Conservation (phyloP, 2,113 vertebrate genomes). For the Callospermophilus lateralis region DNA sequence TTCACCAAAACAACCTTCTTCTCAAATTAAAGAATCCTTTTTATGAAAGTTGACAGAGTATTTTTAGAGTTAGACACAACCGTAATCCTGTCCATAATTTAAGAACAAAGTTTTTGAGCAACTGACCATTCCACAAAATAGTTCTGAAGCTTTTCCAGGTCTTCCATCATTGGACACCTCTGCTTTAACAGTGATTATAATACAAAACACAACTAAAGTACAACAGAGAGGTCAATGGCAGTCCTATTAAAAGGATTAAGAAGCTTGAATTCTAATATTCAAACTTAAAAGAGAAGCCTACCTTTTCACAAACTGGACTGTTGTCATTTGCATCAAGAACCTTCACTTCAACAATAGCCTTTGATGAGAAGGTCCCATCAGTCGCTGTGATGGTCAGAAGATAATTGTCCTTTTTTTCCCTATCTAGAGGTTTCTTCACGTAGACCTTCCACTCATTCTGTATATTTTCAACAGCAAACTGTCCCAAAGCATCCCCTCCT, state of each 20-base stretch:
- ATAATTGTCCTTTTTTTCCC: slow-evolving; percentile 96
- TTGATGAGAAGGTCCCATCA: slow-evolving; percentile 96
- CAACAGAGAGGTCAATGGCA: rapidly evolving
- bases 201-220: not conserved
- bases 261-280: not conserved
- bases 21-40: not conserved
- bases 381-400: slow-evolving; percentile 97
- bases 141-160: not conserved
- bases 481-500: slow-evolving; percentile 97
- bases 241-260: too few species aligned
- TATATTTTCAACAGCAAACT: slow-evolving; percentile 95
- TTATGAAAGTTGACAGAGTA: not conserved
- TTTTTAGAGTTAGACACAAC: not conserved
- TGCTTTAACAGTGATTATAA: not conserved
- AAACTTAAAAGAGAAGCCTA: slow-evolving; percentile 76
- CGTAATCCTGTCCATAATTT: not conserved
- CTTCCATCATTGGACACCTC: not conserved
- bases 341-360: slow-evolving; percentile 97
- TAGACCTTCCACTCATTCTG: slow-evolving; percentile 99
- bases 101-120: not conserved
- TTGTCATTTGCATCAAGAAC: slow-evolving; percentile 99
- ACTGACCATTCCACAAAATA: not conserved
- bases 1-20: too few species aligned
- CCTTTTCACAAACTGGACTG: slow-evolving; percentile 97
- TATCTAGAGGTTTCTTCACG: slow-evolving; percentile 95